phyloP scores from a whole-genome alignment of 2,797 vertebrate genomes.

The Arvicola amphibius region DNA sequence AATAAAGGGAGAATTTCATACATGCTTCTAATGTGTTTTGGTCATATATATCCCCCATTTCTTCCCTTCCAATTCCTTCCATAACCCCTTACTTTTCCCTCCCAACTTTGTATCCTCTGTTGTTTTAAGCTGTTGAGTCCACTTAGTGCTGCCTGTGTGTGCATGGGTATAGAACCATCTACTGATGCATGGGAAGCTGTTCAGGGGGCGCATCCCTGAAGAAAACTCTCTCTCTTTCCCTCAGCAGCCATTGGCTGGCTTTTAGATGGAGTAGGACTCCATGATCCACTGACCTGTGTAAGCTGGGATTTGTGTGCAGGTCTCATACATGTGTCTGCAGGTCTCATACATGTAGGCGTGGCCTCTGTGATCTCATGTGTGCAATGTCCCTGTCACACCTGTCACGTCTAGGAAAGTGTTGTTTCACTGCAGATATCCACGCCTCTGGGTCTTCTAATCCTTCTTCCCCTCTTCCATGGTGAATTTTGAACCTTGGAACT shows the following conservation, averaged over 20 bases:
- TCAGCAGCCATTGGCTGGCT: accelerated
- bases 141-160: neutral
- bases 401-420: neutral
- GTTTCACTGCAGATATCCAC: neutral
- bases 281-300: neutral
- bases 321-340: neutral
- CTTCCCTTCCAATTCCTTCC: neutral
- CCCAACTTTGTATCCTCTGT: too few species aligned
- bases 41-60: neutral
- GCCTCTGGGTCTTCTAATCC: neutral
- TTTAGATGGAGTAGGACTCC: neutral
- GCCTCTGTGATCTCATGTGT: neutral
- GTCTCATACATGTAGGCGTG: too few species aligned
- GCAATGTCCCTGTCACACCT: too few species aligned
- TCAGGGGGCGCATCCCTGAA: neutral
- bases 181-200: neutral
- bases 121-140: neutral
- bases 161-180: neutral
- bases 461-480: neutral
- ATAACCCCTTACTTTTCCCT: neutral
- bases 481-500: neutral
- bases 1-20: neutral
- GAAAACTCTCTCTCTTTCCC: neutral
- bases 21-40: neutral
- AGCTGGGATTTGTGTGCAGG: neutral